Evolutionary conservation across 2,113 vertebrate genomes (phyloP).

Genomic region (Rhodinocichla rosea): DNA sequence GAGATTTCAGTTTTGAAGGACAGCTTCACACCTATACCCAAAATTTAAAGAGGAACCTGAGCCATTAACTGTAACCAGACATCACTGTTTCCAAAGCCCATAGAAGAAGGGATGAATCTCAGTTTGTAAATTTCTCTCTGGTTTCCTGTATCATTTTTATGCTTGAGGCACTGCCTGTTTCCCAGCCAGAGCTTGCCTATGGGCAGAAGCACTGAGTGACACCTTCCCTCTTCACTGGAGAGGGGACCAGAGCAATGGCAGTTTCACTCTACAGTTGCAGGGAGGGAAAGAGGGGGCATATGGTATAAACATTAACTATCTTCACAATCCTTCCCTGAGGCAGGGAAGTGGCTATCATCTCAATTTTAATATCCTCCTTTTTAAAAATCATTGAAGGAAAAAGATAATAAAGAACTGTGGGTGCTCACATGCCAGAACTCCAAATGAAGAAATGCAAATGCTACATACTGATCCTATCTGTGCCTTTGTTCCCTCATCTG

Average conservation of each 20-base stretch:
- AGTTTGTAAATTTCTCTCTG: background rate
- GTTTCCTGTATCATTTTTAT: background rate
- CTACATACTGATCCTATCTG: constrained; percentile 40
- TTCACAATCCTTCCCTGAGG: background rate
- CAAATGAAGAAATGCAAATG: constrained; percentile 23
- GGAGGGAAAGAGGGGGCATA: background rate
- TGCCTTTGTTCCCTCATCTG: constrained; percentile 18
- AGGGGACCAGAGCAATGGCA: background rate
- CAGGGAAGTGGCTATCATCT: background rate
- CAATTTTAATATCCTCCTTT: constrained; percentile 13
- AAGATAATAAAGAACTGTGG: background rate
- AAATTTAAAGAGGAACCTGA: background rate
- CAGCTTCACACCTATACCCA: background rate
- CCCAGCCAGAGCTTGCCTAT: background rate
- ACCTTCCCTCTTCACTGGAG: background rate
- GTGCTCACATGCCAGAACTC: background rate
- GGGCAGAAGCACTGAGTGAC: background rate
- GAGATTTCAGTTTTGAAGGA: background rate
- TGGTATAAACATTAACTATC: constrained; percentile 14
- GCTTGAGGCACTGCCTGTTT: background rate
- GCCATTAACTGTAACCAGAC: background rate
- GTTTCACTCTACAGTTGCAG: background rate
- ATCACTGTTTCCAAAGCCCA: background rate
- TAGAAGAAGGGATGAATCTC: rapidly evolving
- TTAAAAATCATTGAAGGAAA: constrained; percentile 31